These are phyloP conservation scores for Acholoe squamosa DNA, from an alignment of 2,888 invertebrate genomes.

Conservation along the genomic window DNA sequence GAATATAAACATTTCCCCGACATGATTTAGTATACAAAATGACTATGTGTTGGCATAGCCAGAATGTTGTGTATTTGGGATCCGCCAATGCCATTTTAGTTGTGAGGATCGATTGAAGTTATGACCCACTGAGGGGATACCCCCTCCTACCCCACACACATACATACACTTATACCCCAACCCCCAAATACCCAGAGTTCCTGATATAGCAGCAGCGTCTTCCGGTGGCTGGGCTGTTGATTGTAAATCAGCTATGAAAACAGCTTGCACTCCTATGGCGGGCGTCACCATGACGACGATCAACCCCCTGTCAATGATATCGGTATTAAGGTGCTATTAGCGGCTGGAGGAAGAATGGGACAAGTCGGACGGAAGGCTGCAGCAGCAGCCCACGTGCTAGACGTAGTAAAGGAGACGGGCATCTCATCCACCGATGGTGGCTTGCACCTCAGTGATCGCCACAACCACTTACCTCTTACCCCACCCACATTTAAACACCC, in stretches of 20 bases:
- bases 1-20: no score
- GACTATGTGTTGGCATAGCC: no score
- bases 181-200: background rate
- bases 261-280: background rate
- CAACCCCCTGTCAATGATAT: background rate
- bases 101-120: background rate
- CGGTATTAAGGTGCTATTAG: conserved; percentile 29
- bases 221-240: background rate
- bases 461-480: background rate
- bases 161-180: no score
- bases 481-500: background rate
- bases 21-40: no score
- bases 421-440: background rate
- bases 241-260: conserved; percentile 10
- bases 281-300: conserved; percentile 2
- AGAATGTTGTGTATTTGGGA: no score
- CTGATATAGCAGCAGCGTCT: background rate
- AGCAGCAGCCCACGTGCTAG: background rate
- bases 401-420: background rate
- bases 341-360: background rate
- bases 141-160: background rate
- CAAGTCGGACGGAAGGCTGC: background rate
- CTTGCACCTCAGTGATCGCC: background rate
- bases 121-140: conserved; percentile 12
- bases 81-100: background rate